These are phyloP conservation scores for Polyergus mexicanus DNA, from an alignment of 1,140 invertebrate genomes.

Conservation along the genomic window DNA sequence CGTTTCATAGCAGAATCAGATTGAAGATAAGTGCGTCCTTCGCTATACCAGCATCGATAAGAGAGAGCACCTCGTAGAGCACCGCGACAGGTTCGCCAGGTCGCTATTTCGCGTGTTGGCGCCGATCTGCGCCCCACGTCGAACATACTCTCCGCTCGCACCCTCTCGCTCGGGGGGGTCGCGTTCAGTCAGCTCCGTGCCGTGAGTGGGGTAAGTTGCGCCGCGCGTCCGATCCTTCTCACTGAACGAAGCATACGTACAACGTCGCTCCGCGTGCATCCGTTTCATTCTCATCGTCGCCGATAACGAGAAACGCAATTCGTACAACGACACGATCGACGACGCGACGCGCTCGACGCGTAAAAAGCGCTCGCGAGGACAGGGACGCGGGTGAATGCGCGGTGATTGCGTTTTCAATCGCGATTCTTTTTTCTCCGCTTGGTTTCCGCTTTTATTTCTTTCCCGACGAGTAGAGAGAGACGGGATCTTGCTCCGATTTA, in stretches of 20 bases:
- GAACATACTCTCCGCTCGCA: constrained; percentile 28
- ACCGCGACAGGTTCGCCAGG: constrained; percentile 41
- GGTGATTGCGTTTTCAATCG: constrained; percentile 21
- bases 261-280: constrained; percentile 13
- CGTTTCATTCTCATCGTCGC: background rate
- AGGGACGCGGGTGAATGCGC: constrained; percentile 18
- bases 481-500: background rate
- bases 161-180: constrained; percentile 57
- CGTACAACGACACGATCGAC: constrained; percentile 20
- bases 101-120: constrained; percentile 45
- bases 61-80: background rate
- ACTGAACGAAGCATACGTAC: constrained; percentile 25
- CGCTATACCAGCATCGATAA: background rate
- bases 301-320: background rate
- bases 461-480: background rate
- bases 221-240: constrained; percentile 40
- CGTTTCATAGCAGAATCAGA: background rate
- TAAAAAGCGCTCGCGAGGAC: background rate
- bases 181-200: constrained; percentile 69
- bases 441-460: background rate
- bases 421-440: background rate
- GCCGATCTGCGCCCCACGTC: constrained; percentile 62
- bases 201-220: constrained; percentile 67
- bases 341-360: constrained; percentile 16
- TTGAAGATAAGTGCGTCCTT: background rate